These are phyloP conservation scores for Drosophila murphyi DNA, from an alignment of 1,140 invertebrate genomes.

Conservation along the genomic window DNA sequence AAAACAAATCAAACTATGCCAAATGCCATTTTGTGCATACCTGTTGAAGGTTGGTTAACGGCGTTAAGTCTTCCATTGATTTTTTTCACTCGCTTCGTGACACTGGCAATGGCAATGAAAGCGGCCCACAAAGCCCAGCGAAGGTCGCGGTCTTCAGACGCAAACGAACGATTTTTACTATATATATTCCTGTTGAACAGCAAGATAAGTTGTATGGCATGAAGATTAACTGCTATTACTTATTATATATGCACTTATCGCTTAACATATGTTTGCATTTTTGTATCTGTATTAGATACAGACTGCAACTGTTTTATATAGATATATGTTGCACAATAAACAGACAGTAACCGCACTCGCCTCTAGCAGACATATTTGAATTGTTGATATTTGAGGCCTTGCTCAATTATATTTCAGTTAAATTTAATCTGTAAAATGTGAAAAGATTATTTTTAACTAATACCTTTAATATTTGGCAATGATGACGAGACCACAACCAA, in stretches of 20 bases:
- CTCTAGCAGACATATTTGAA: not conserved
- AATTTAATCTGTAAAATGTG: not conserved
- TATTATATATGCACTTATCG: too few species aligned
- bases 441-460: not conserved
- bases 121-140: constrained; percentile 25
- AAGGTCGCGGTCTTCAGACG: constrained; percentile 52
- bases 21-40: constrained; percentile 49
- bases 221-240: not conserved
- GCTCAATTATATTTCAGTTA: not conserved
- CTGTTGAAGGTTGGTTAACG: constrained; percentile 80
- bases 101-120: constrained; percentile 71
- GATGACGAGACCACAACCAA: constrained; percentile 41
- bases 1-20: constrained; percentile 26
- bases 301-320: constrained; percentile 2
- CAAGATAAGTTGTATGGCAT: constrained; percentile 8
- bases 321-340: constrained; percentile 27
- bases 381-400: not conserved
- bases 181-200: constrained; percentile 23
- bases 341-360: not conserved
- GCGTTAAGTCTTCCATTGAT: constrained; percentile 82
- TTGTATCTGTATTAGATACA: constrained; percentile 2
- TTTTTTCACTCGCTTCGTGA: constrained; percentile 59
- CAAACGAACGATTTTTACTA: constrained; percentile 16
- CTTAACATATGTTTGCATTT: constrained; percentile 12
- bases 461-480: constrained; percentile 23